Percentiles rank a stretch among this genome's conserved stretches.
Evolutionary conservation across 2,888 invertebrate genomes (phyloP).

Genomic region (Pseudeuparius sepicola): DNA sequence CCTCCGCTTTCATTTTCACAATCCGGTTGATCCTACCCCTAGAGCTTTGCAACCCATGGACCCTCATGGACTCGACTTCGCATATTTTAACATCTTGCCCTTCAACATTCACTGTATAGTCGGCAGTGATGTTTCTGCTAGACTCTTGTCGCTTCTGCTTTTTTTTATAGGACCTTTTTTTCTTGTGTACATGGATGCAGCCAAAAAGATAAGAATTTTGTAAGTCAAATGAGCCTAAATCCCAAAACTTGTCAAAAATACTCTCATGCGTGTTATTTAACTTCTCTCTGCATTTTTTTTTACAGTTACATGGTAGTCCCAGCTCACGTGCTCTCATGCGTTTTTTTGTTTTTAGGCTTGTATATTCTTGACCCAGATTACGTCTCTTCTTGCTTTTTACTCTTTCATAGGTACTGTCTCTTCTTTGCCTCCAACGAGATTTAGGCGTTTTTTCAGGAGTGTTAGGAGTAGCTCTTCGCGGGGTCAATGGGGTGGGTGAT

Average conservation of each 20-base stretch:
- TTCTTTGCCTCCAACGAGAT: too few relatives aligned
- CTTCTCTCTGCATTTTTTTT: too few relatives aligned
- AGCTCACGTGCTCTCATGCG: too few relatives aligned
- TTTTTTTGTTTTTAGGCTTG: too few relatives aligned
- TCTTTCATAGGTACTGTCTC: too few relatives aligned
- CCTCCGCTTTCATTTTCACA: neutral
- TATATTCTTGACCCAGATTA: too few relatives aligned
- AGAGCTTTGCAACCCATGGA: conserved; percentile 1
- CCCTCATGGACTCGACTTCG: neutral
- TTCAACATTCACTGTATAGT: conserved; percentile 6
- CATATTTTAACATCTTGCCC: conserved; percentile 9
- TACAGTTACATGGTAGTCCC: too few relatives aligned
- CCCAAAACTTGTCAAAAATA: conserved; percentile 17
- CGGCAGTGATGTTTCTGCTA: conserved; percentile 6
- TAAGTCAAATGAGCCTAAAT: conserved; percentile 16
- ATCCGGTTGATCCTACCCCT: neutral
- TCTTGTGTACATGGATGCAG: conserved; percentile 13
- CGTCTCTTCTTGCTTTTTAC: conserved; percentile 10
- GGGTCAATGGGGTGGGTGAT: too few relatives aligned
- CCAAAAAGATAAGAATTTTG: conserved; percentile 19
- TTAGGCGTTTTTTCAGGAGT: too few relatives aligned
- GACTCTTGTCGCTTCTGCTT: conserved; percentile 17
- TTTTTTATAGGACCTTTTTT: conserved; percentile 17
- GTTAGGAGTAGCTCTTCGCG: too few relatives aligned
- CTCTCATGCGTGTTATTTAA: too few relatives aligned